Base-by-base conservation (phyloP, 1,140 invertebrate genomes). In the Drosophila sp. region DNA sequence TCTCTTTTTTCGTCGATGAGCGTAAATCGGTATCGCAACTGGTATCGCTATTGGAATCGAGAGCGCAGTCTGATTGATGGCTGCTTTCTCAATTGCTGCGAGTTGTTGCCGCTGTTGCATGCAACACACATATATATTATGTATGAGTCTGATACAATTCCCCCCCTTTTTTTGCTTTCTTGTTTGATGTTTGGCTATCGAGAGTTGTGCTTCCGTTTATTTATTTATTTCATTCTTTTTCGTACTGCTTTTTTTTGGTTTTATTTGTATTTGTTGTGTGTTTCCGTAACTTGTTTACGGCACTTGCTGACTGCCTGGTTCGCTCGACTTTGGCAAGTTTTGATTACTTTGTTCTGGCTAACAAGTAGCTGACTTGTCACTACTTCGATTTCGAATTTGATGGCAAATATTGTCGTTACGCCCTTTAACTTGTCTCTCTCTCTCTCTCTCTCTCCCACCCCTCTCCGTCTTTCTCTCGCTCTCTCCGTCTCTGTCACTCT, bases 391-490 rank as follows among this genome's bases (percentile, higher is more conserved):
- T 66, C 53, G 62, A 58, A 58, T 72, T 36, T 38, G 63, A 34
- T 58, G 62, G 51, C 69, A 65, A 72, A 72, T 65, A 72, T 72
- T 72, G 70, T 72, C 69, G 69, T 66, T 66, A 51, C 66, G 62
- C 66, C 45, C 38, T 29, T 45, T 45, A 29, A 48, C 9, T 29
- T 29, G 27, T 6, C 27, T 29, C 27, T 29, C 3, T 29, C 6
- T 4, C 43, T 32, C 3, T 36, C 48, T 9, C 7, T 16, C 21
- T 2, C 54, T 43, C 38, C 25, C 36, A 5, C 32, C n/a, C n/a
- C 41, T 58, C 2, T 9, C 27, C n/a, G n/a, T 13, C 34, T 32
- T 45, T 50, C 16, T 18, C 18, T 51, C 1, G 34, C 8, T 8
- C 41, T 58, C 2, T 9, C 27, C n/a, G n/a, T n/a, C n/a, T n/a